Conservation (phyloP, 2,888 invertebrate species). For the Lochmaea crataegi region DNA sequence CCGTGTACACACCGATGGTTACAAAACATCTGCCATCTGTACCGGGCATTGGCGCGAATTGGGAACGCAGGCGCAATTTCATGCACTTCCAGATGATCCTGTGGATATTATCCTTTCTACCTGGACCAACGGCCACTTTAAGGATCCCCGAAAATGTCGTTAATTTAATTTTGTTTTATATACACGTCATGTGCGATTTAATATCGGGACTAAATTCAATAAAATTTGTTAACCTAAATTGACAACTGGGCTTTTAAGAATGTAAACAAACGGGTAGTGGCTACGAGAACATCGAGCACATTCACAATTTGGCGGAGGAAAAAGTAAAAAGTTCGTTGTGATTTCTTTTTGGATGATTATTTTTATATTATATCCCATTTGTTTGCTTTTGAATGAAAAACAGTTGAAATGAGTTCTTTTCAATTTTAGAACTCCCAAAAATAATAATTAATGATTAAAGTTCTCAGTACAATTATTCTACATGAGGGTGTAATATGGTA, state of each 20-base stretch:
- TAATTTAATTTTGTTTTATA: conserved; percentile 15
- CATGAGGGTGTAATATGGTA: too few relatives aligned
- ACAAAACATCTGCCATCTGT: conserved; percentile 68
- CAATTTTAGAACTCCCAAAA: too few relatives aligned
- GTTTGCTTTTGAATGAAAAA: too few relatives aligned
- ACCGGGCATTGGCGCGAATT: conserved; percentile 66
- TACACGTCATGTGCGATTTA: conserved; percentile 11
- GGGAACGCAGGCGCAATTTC: conserved; percentile 54
- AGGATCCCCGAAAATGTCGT: conserved; percentile 17
- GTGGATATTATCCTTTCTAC: conserved; percentile 25
- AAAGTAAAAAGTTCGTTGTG: too few relatives aligned
- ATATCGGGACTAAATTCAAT: conserved; percentile 13
- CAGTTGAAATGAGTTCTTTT: too few relatives aligned
- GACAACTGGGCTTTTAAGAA: conserved; percentile 24
- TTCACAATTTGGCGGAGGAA: too few relatives aligned
- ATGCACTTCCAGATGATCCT: conserved; percentile 37
- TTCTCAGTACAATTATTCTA: too few relatives aligned
- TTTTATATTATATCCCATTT: too few relatives aligned
- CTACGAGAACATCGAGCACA: conserved; percentile 22
- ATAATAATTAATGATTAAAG: too few relatives aligned
- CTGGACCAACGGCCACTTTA: conserved; percentile 32
- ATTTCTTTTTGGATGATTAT: too few relatives aligned
- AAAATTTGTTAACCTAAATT: conserved; percentile 25
- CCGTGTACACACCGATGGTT: conserved; percentile 60
- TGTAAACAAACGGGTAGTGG: conserved; percentile 34